These are phyloP conservation scores for Acholoe squamosa DNA, from an alignment of 2,888 invertebrate genomes.

Conservation along the genomic window DNA sequence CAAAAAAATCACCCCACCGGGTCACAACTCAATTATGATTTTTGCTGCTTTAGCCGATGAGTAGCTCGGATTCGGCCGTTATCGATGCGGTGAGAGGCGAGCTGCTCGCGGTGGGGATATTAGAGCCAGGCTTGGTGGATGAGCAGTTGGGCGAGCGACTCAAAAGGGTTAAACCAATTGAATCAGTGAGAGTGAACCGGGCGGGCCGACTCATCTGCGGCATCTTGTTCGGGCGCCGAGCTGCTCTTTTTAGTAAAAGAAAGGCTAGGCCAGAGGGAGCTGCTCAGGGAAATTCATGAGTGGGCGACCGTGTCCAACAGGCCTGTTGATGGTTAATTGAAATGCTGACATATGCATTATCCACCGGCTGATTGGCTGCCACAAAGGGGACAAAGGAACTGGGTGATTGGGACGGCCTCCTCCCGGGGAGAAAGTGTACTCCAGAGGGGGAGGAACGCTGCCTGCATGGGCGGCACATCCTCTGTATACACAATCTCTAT, in stretches of 20 bases:
- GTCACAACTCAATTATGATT: constrained; percentile 27
- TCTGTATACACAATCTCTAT: too few species aligned
- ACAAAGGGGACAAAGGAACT: constrained; percentile 30
- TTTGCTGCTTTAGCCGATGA: not conserved
- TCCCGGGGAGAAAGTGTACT: not conserved
- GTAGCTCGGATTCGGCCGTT: not conserved
- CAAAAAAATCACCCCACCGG: not conserved
- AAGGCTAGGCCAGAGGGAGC: not conserved
- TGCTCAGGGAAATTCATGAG: constrained; percentile 45
- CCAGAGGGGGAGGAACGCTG: not conserved
- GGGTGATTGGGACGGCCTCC: constrained; percentile 21
- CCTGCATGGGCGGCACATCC: too few species aligned
- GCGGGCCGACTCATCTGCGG: constrained; percentile 49
- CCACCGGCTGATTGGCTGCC: constrained; percentile 36
- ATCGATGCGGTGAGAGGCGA: not conserved
- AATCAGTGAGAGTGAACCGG: constrained; percentile 42
- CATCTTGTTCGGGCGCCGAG: constrained; percentile 42
- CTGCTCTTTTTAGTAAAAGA: constrained; percentile 49
- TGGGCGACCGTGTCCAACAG: constrained; percentile 36
- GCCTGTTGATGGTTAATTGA: constrained; percentile 46
- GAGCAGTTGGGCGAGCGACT: not conserved
- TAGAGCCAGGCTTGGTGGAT: not conserved
- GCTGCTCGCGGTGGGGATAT: not conserved
- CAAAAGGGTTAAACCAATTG: constrained; percentile 45
- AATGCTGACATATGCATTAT: constrained; percentile 57